A percentile compares a stretch with the other conserved stretches of the same genome.
Evolutionary conservation across 1,140 invertebrate genomes (phyloP).

Genomic region (Epicauta chinensis): DNA sequence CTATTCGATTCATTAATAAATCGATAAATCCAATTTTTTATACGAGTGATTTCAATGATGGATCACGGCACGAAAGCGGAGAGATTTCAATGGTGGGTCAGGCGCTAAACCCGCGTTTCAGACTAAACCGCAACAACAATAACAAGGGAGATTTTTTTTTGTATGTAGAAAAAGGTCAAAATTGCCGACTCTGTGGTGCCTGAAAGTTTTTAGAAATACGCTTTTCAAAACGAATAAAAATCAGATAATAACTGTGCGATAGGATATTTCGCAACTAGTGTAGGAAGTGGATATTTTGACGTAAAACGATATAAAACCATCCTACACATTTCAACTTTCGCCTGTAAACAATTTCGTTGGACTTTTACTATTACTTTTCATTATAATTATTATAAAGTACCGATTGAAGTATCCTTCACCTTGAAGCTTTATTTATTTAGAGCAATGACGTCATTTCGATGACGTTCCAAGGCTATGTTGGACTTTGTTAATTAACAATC

Average conservation of each 20-base stretch:
- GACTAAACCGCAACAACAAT: too few species aligned
- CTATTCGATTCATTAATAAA: too few species aligned
- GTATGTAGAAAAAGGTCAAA: slow-evolving; percentile 15
- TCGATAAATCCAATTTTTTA: too few species aligned
- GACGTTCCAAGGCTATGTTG: too few species aligned
- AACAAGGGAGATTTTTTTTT: too few species aligned
- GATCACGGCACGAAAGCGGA: neutral
- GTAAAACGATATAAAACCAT: slow-evolving; percentile 19
- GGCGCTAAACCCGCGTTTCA: neutral
- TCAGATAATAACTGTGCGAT: slow-evolving; percentile 8
- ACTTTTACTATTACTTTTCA: too few species aligned
- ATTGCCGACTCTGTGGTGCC: slow-evolving; percentile 3
- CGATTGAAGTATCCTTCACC: slow-evolving; percentile 20
- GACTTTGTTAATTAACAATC: too few species aligned
- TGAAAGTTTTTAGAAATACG: neutral
- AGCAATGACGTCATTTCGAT: slow-evolving; percentile 5
- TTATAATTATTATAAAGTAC: too few species aligned
- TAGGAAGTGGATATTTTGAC: slow-evolving; percentile 23
- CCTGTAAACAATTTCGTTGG: slow-evolving; percentile 20
- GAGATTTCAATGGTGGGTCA: neutral
- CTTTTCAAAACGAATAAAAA: slow-evolving; percentile 10
- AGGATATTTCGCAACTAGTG: slow-evolving; percentile 19
- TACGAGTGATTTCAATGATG: neutral
- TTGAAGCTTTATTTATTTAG: slow-evolving; percentile 22
- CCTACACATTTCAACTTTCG: slow-evolving; percentile 21